Percentiles rank a stretch among this genome's conserved stretches.
Evolutionary conservation across 2,113 vertebrate genomes (phyloP).

Genomic region (Eptesicus fuscus): DNA sequence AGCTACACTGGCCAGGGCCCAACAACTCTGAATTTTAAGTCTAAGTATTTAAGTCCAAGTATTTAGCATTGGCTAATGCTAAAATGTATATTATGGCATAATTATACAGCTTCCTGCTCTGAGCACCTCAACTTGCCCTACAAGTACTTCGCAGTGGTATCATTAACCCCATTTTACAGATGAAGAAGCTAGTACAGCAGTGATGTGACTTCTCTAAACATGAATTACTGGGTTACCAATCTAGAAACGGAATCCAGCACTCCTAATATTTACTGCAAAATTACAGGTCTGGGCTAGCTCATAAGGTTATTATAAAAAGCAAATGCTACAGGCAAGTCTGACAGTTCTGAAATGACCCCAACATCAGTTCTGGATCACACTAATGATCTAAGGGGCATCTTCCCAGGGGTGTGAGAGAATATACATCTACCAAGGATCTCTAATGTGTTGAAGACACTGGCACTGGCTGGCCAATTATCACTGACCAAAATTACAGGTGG

Average conservation of each 20-base stretch:
- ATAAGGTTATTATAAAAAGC: not conserved
- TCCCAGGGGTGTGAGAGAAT: not conserved
- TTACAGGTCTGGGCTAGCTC: not conserved
- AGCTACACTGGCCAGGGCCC: not conserved
- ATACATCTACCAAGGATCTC: not conserved
- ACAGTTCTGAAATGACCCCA: not conserved
- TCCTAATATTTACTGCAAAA: slow-evolving; percentile 28
- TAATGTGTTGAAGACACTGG: not conserved
- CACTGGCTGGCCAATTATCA: not conserved
- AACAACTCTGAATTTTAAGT: not conserved
- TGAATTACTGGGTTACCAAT: slow-evolving; percentile 22
- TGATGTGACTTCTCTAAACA: not conserved
- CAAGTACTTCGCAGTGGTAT: not conserved
- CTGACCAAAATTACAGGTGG: not conserved
- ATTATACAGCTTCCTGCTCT: slow-evolving; percentile 17
- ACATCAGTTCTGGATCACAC: not conserved
- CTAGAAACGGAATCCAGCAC: slow-evolving; percentile 25
- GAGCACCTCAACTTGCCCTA: slow-evolving; percentile 19
- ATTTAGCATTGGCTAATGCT: not conserved
- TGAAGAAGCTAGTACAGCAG: not conserved
- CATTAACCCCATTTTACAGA: slow-evolving; percentile 36
- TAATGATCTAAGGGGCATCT: not conserved
- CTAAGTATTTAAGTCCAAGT: not conserved
- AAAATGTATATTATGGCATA: not conserved
- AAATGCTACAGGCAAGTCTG: not conserved